These are phyloP conservation scores for Echiichthys vipera DNA, from an alignment of 2,797 vertebrate species.

Conservation along the genomic window DNA sequence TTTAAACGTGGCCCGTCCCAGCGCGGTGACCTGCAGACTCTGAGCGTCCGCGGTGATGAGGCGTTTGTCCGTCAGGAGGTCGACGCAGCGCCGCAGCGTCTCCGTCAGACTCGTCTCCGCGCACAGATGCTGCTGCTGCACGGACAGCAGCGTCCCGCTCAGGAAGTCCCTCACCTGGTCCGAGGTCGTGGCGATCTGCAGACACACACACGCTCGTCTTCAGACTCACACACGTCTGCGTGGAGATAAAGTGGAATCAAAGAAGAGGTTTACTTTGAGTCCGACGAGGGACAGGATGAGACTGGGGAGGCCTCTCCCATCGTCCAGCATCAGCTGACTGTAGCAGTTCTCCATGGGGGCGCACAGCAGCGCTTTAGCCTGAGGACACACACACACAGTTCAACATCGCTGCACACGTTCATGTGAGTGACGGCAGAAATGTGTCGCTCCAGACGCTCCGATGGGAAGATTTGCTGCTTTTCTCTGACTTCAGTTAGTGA, in stretches of 20 bases:
- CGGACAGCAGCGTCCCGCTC: conserved; percentile 87
- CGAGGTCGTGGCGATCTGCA: conserved; percentile 86
- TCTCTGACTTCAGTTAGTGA: not conserved
- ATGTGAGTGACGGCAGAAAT: too few relatives aligned
- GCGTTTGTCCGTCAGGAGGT: conserved; percentile 83
- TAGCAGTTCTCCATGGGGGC: conserved; percentile 92
- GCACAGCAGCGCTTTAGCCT: conserved; percentile 88
- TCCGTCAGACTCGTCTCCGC: conserved; percentile 85
- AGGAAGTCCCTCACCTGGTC: conserved; percentile 87
- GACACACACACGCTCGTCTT: not conserved
- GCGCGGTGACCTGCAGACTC: conserved; percentile 84
- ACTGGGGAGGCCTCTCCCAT: conserved; percentile 86
- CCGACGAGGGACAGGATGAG: conserved; percentile 92
- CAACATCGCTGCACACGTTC: too few relatives aligned
- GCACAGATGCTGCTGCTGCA: conserved; percentile 87
- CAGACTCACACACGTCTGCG: too few relatives aligned
- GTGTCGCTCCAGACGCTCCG: too few relatives aligned
- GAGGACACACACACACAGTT: not conserved
- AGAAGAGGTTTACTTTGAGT: conserved; percentile 50
- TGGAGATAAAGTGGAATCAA: too few relatives aligned
- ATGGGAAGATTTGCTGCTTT: not conserved
- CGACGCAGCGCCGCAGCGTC: conserved; percentile 78
- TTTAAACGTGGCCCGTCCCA: conserved; percentile 93
- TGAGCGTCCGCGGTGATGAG: conserved; percentile 80
- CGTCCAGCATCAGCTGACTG: conserved; percentile 88